Conservation (phyloP, 92 coral and sea anemone species). For the Heliopora coerulea region DNA sequence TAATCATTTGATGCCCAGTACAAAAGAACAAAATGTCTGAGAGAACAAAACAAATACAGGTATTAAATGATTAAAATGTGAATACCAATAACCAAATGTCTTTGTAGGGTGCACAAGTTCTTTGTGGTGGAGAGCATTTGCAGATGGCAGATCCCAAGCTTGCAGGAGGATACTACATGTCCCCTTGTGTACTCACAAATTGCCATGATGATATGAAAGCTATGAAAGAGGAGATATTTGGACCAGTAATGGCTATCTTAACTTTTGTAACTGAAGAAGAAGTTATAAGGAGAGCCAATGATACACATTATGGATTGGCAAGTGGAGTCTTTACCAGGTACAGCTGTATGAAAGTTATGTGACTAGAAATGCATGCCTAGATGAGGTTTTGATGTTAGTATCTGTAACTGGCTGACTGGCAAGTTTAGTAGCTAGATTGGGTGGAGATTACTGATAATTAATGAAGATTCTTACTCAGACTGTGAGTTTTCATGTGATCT, state of each 20-base stretch:
- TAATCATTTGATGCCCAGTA: not conserved
- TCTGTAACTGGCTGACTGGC: too few species aligned
- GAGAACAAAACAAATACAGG: not conserved
- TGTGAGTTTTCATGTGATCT: too few species aligned
- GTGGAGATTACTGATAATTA: too few species aligned
- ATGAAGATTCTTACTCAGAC: too few species aligned
- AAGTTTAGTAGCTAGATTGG: too few species aligned
- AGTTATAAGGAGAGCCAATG: slow-evolving; percentile 81
- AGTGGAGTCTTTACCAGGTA: slow-evolving; percentile 95
- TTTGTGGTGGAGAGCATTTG: slow-evolving; percentile 91
- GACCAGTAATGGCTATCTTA: slow-evolving; percentile 94
- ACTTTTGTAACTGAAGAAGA: slow-evolving; percentile 80
- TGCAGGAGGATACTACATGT: slow-evolving; percentile 81
- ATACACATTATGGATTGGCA: slow-evolving; percentile 84
- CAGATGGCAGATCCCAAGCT: slow-evolving; percentile 63
- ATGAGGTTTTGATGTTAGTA: too few species aligned
- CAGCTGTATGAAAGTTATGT: too few species aligned
- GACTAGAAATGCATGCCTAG: too few species aligned
- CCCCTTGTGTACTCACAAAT: slow-evolving; percentile 94
- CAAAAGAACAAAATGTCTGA: too few species aligned
- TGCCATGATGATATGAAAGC: slow-evolving; percentile 91
- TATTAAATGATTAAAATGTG: too few species aligned
- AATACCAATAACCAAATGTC: too few species aligned
- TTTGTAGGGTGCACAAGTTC: slow-evolving; percentile 80
- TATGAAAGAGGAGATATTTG: slow-evolving; percentile 94